A percentile compares a stretch with the other conserved stretches of the same genome.
phyloP scores from a whole-genome alignment of 1,140 invertebrate genomes.

The Arctopsyche grandis region DNA sequence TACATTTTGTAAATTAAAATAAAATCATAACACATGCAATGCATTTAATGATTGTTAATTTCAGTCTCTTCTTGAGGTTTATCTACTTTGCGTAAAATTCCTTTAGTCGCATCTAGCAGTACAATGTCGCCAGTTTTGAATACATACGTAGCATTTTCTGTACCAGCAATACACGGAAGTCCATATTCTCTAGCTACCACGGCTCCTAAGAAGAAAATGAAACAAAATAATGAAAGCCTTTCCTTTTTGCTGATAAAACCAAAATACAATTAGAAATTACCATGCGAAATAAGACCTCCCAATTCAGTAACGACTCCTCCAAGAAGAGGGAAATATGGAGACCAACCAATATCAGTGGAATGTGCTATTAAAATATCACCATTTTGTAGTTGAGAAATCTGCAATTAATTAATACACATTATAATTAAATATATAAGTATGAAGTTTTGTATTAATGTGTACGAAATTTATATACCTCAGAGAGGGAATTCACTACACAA shows the following conservation, averaged over 20 bases:
- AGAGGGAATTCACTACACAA: conserved; percentile 72
- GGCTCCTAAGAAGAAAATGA: conserved; percentile 69
- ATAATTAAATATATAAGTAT: conserved; percentile 2
- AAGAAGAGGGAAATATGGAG: conserved; percentile 85
- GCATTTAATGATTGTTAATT: neutral
- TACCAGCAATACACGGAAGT: conserved; percentile 83
- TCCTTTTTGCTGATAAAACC: neutral
- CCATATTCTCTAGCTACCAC: conserved; percentile 91
- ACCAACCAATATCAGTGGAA: conserved; percentile 87
- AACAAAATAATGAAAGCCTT: neutral
- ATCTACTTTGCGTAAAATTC: conserved; percentile 49
- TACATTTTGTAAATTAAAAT: too few relatives aligned
- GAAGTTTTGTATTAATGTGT: too few relatives aligned
- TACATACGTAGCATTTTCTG: conserved; percentile 71
- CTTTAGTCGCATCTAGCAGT: conserved; percentile 60
- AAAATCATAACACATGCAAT: neutral
- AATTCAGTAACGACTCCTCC: conserved; percentile 85
- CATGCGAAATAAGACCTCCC: conserved; percentile 87
- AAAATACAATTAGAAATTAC: conserved; percentile 58
- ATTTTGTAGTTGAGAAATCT: conserved; percentile 62
- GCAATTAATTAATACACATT: conserved; percentile 32
- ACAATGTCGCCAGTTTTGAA: conserved; percentile 76
- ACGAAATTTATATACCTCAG: conserved; percentile 59
- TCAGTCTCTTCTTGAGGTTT: neutral
- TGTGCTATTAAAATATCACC: conserved; percentile 84